Base-by-base conservation (phyloP, 2,888 invertebrate species). In the Pristionchus fissidentatus region DNA sequence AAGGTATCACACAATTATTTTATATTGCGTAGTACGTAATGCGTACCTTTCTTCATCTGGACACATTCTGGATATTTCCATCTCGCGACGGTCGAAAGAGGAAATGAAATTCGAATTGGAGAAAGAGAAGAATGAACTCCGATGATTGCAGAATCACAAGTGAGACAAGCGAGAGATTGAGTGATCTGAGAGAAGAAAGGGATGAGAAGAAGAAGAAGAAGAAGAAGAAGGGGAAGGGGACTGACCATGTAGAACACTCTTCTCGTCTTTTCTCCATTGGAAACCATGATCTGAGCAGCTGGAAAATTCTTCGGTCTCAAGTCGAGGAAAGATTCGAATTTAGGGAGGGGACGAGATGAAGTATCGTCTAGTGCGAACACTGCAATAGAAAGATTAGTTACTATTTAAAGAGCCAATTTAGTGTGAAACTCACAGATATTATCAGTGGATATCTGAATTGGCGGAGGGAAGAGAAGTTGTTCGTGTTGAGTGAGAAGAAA, bases 41-140 rank as follows among this genome's bases (percentile, higher is more conserved):
- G n/a, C n/a, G n/a, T 78, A 55, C 66, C 66, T 81, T 82, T 80
- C 70, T 70, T n/a, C 49, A 83, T 38, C 29, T 62, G 83, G 46
- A 89, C 90, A 81, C 90, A 90, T 84, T 91, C 90, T 8, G 90
- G 90, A 78, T 88, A 88, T 75, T 87, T 87, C 90, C 90, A 90
- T n/a, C 88, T 87, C 46, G 86, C 86, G 19, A 87, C 87, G 32
- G 87, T 88, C 26, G 85, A 85, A 0, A 90, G 85, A 62, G 86
- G 85, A 73, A 86, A 90, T n/a, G 75, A 87, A 87, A 35, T 87
- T 83, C 29, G 87, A 87, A 82, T 84, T 70, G 13, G 87, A 83
- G 13, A 89, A 55, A 41, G 88, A 86, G 35, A 84, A 83, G 85
- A 87, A 87, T 70, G 87, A 85, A 80, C 60, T n/a, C 60, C 43